A percentile compares a stretch with the other conserved stretches of the same genome.
phyloP scores from a whole-genome alignment of 2,888 invertebrate species.

The Kryphioiulus occultus region DNA sequence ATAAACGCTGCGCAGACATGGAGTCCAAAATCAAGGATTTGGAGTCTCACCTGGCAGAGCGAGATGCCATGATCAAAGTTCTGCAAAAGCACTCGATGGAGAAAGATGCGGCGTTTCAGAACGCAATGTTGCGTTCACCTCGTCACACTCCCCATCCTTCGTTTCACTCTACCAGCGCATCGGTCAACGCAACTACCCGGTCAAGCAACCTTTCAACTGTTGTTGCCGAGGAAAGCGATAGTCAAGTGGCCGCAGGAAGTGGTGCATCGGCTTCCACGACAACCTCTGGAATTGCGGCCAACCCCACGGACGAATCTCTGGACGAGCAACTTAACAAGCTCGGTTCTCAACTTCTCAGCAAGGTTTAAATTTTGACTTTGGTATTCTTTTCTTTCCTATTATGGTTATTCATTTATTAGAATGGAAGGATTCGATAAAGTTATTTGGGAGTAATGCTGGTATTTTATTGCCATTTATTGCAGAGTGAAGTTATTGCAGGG shows the following conservation, averaged over 20 bases:
- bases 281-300: neutral
- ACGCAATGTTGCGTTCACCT: constrained; percentile 60
- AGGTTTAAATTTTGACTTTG: constrained; percentile 54
- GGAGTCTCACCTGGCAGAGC: constrained; percentile 86
- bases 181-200: neutral
- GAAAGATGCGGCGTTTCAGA: constrained; percentile 57
- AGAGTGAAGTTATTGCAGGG: too few species aligned
- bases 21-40: constrained; percentile 82
- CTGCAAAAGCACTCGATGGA: constrained; percentile 69
- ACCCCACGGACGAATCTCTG: constrained; percentile 51
- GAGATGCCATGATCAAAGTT: constrained; percentile 89
- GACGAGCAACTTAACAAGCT: constrained; percentile 83
- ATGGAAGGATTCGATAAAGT: neutral
- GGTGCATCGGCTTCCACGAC: neutral
- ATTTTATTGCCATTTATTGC: too few species aligned
- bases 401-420: neutral
- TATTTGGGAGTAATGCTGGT: too few species aligned
- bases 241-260: neutral
- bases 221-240: neutral
- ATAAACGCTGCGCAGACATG: constrained; percentile 83
- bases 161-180: constrained; percentile 53
- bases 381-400: neutral
- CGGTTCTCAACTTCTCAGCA: constrained; percentile 72
- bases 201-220: constrained; percentile 29
- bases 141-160: constrained; percentile 58